Evolutionary conservation across 1,140 invertebrate genomes (phyloP), one percentile per base, ranked within the genome.

Genomic region (Pseudomyrmex cubaensis): DNA sequence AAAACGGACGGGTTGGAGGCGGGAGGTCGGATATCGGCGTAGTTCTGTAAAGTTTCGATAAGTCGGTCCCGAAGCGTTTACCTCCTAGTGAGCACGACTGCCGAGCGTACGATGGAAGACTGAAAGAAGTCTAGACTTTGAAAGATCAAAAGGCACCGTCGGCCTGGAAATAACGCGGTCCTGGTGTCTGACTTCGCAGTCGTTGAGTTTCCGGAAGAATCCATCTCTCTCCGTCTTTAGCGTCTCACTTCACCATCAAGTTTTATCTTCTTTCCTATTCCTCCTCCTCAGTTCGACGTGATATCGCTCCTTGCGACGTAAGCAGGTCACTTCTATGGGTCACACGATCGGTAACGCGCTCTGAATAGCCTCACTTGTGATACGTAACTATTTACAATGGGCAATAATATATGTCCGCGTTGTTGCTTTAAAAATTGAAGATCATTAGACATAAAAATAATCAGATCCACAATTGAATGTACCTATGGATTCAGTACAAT

Each of bases 61-160:
- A 92, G 90, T 92, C 89, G 88, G 85, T 84, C 82, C 74, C 66
- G 84, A 73, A 89, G 86, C 89, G 90, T 90, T 90, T 90, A 89
- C 89, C 90, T 90, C 86, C 83, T 90, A 83, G 84, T 77, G 86
- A 88, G 85, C 82, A 76, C 70, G 84, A 91, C 77, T 82, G 75
- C 69, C 75, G 59, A 56, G 86, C 82, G 73, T 88, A 84, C 83
- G 80, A 85, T 85, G 83, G 82, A 84, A 86, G 83, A 83, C 85
- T 86, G 74, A 82, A 89, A 87, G 80, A 87, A 91, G 91, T 92
- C 90, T 91, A 91, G 91, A 91, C 90, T 89, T 85, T 86, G 85
- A 83, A 86, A 91, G 91, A 92, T 92, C 90, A 92, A 92, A 92
- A 91, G 91, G 89, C 78, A 91, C 84, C 90, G 85, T 54, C 85